These are phyloP conservation scores for Erithacus rubecula DNA, from an alignment of 2,797 vertebrate species.

Conservation along the genomic window DNA sequence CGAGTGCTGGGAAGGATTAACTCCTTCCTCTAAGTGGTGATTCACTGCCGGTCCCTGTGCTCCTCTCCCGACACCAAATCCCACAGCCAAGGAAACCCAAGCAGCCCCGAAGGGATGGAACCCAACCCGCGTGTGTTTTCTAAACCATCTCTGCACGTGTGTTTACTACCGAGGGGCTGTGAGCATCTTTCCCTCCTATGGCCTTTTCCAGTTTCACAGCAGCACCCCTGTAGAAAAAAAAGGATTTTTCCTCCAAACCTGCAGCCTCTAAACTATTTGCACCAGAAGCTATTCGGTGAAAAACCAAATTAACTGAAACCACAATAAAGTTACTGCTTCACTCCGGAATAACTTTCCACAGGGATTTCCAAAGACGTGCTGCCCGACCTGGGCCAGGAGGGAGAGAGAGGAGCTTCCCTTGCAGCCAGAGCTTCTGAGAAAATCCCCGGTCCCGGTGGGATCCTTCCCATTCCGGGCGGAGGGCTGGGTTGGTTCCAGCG, in stretches of 20 bases:
- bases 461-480: not conserved
- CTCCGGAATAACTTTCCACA: not conserved
- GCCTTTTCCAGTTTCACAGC: not conserved
- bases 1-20: not conserved
- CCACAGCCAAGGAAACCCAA: not conserved
- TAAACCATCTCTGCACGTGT: not conserved
- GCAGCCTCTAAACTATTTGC: not conserved
- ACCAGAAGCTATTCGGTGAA: not conserved
- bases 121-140: not conserved
- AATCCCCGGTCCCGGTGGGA: not conserved
- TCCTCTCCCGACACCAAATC: rapidly evolving
- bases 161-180: not conserved
- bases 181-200: not conserved
- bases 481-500: rapidly evolving
- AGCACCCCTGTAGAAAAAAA: not conserved
- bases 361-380: not conserved
- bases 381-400: not conserved
- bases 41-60: rapidly evolving
- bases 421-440: not conserved
- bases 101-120: not conserved
- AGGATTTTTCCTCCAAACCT: not conserved
- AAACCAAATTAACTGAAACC: not conserved
- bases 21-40: rapidly evolving
- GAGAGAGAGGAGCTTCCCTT: too few species aligned
- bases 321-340: not conserved